phyloP scores from a whole-genome alignment of 1,140 invertebrate genomes.

The Conopomorpha cramerella region DNA sequence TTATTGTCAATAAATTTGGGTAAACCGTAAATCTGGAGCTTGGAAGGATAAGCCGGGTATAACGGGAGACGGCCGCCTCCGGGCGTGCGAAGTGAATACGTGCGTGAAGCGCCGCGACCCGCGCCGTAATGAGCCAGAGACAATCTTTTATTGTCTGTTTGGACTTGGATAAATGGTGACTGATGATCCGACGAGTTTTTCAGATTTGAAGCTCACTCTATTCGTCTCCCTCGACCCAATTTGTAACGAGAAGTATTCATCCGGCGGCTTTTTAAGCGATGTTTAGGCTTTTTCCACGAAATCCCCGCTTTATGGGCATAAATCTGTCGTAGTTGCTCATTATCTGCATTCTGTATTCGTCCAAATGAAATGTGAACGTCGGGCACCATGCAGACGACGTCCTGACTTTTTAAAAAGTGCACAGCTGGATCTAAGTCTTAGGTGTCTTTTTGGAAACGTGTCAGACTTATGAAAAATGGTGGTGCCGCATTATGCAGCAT shows the following conservation, averaged over 20 bases:
- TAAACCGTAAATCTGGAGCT: constrained; percentile 9
- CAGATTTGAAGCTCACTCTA: constrained; percentile 24
- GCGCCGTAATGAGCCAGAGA: constrained; percentile 30
- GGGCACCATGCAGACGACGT: constrained; percentile 20
- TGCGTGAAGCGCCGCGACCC: constrained; percentile 8
- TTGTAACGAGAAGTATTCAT: constrained; percentile 18
- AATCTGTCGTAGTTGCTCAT: constrained; percentile 15
- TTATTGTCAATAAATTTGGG: constrained; percentile 9
- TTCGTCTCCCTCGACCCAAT: constrained; percentile 19
- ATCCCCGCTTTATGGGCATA: constrained; percentile 13
- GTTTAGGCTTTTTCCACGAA: too few relatives aligned
- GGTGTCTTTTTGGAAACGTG: constrained; percentile 19
- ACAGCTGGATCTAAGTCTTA: constrained; percentile 16
- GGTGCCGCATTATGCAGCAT: constrained; percentile 10
- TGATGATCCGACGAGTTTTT: constrained; percentile 27
- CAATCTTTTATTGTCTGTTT: constrained; percentile 43
- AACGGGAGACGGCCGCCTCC: constrained; percentile 4
- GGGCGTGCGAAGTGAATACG: constrained; percentile 1
- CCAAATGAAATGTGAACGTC: constrained; percentile 28
- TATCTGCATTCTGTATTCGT: constrained; percentile 28
- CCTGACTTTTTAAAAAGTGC: too few relatives aligned
- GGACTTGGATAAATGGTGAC: constrained; percentile 44
- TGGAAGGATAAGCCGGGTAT: too few relatives aligned
- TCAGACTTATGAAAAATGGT: constrained; percentile 28
- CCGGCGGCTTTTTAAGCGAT: too few relatives aligned